Evolutionary conservation across 2,888 invertebrate species (phyloP), one percentile per base, ranked within the genome.

Genomic region (Nephrotoma guestfalica): DNA sequence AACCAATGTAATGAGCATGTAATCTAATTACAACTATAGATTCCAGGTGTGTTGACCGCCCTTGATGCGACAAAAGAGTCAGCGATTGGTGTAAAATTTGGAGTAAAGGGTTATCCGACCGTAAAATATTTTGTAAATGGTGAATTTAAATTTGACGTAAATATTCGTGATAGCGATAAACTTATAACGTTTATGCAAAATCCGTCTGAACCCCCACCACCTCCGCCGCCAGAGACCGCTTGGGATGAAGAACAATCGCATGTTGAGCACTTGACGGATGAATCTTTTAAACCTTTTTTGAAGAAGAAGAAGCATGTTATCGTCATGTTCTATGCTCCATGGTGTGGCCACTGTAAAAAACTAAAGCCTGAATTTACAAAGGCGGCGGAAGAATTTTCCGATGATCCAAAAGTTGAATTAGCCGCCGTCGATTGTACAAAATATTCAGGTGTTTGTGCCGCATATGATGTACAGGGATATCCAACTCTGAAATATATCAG

Each of bases 251-350:
- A 95, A 88, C 93, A 94, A 88, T 94, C 94, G 2, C 93, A 95
- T 88, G 96, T 98, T 85, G 93, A 95, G 83, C 97, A 97, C 92
- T 93, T 97, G 86, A 93, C 93, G 88, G 94, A 95, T 83, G 93
- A 95, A 87, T 94, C 92, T 87, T 97, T 97, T 91, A 94, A 95
- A 89, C 90, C 93, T 85, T 93, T 95, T 86, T 92, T 97, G 83
- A 96, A 96, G 90, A 96, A 96, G 91, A 95, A 97, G 91, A 97
- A 97, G 89, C 97, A 97, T 91, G 96, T 95, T 1, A 90, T 98
- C 86, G 95, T 97, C 87, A 97, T 97, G 95, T 98, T 97, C 91
- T 97, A 97, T 91, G 97, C 97, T 0, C 97, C 97, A 11, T 98
- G 97, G 97, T 97, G 97, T 90, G 97, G 97, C 0, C 97, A 97